These are phyloP conservation scores for Hylaeus volcanicus DNA, from an alignment of 1,140 invertebrate genomes.

Conservation along the genomic window DNA sequence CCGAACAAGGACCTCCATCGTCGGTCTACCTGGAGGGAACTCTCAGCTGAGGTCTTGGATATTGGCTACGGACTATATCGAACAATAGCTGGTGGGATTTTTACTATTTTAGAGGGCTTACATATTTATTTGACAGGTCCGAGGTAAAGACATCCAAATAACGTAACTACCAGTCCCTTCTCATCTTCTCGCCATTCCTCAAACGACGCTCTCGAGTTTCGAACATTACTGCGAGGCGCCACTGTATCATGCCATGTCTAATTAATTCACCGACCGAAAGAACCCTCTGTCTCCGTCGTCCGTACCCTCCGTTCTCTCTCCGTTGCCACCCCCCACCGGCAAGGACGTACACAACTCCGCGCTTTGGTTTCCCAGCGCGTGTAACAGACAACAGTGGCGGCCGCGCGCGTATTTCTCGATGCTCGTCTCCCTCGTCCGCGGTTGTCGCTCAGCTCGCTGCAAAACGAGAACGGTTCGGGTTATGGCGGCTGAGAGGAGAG, in stretches of 20 bases:
- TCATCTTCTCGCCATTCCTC: too few species aligned
- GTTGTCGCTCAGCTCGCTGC: slow-evolving; percentile 24
- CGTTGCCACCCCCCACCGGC: not conserved
- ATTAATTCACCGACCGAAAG: slow-evolving; percentile 68
- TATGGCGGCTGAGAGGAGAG: too few species aligned
- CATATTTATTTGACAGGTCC: too few species aligned
- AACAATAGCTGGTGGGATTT: too few species aligned
- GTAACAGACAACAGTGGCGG: slow-evolving; percentile 34
- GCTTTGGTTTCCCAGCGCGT: slow-evolving; percentile 15
- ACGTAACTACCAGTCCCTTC: too few species aligned
- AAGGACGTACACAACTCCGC: slow-evolving; percentile 13
- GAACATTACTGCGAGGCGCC: too few species aligned
- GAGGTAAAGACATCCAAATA: too few species aligned
- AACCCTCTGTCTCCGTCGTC: slow-evolving; percentile 29
- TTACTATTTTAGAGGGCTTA: too few species aligned
- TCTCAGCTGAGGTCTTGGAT: slow-evolving; percentile 17
- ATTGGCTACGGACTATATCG: too few species aligned
- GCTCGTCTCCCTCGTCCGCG: slow-evolving; percentile 8
- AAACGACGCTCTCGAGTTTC: too few species aligned
- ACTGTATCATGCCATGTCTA: slow-evolving; percentile 62
- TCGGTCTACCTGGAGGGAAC: slow-evolving; percentile 31
- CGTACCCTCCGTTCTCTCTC: not conserved
- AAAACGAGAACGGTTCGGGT: slow-evolving; percentile 53
- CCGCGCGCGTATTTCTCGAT: slow-evolving; percentile 22
- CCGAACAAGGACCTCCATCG: slow-evolving; percentile 19